Evolutionary conservation across 2,113 vertebrate species (phyloP).

Genomic region (Ondatra zibethicus): DNA sequence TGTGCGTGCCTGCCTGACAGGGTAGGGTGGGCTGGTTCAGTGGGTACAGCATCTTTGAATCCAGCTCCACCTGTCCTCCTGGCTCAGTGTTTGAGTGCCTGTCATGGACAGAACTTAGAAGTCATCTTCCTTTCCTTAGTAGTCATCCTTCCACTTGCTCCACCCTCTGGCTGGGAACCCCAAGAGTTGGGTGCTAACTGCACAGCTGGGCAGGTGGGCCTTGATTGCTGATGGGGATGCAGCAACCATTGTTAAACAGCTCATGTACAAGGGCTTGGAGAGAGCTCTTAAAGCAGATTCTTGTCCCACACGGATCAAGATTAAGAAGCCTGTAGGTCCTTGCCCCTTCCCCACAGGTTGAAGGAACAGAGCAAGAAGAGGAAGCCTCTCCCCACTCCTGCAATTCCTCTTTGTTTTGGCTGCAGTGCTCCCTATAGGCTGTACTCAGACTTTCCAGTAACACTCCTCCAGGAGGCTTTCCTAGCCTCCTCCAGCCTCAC

Average conservation of each 20-base stretch:
- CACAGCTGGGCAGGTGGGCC: not conserved
- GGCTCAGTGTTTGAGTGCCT: not conserved
- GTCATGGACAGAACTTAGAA: not conserved
- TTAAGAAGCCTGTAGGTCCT: conserved; percentile 27
- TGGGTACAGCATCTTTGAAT: conserved; percentile 46
- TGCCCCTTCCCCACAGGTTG: not conserved
- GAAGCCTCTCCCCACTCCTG: not conserved
- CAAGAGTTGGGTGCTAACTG: not conserved
- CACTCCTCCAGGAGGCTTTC: conserved; percentile 9
- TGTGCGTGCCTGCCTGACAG: conserved; percentile 71
- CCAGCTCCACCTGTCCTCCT: not conserved
- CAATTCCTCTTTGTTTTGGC: conserved; percentile 41
- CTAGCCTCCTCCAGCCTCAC: not conserved
- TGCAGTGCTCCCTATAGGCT: not conserved
- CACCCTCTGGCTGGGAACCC: not conserved
- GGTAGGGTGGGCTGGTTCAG: conserved; percentile 2
- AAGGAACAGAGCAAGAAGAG: not conserved
- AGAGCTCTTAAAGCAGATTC: conserved; percentile 37
- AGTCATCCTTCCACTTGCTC: not conserved
- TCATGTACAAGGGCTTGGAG: not conserved
- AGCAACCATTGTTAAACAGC: not conserved
- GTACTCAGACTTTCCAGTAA: not conserved
- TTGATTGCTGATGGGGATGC: not conserved
- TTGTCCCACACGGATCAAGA: not conserved
- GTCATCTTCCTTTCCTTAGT: not conserved